Base-by-base conservation (phyloP, 1,140 invertebrate species). In the Drosophila pruinosa region DNA sequence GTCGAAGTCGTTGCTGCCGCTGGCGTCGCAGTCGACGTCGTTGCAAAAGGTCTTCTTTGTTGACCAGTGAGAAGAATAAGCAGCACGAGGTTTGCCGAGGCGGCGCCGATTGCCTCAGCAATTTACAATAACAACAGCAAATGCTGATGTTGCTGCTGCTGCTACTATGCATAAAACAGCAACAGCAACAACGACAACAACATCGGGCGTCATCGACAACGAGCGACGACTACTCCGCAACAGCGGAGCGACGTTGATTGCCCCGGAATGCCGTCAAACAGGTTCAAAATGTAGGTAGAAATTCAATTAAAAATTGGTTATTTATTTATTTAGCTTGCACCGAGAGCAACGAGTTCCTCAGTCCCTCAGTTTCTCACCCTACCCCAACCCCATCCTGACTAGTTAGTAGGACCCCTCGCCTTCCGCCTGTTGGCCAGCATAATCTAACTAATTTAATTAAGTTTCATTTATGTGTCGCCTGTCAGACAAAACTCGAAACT, bases 281-380 rank as follows among this genome's bases (percentile, higher is more conserved):
- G 86, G 86, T 89, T 89, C 88, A 89, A 89, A 89, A 89, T 89
- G 78, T 89, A 89, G 86, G 86, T 89, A 89, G 86, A 88, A 89
- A 89, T 89, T 90, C 86, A 82, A 89, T 90, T 89, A 89, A 88
- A 90, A 89, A 89, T 90, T 90, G 75, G 88, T 88, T 90, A 90
- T 90, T 89, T 89, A 90, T 90, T 89, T 89, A 81, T 88, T 88
- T 86, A 86, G 80, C 81, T 88, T 86, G 81, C 82, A 85, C 74
- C 75, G 72, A 85, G 79, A 78, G 31, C 41, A 61, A 79, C 72
- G 65, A 70, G 54, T 28, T 53, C 12, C 28, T 12, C 62, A 71
- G 59, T 57, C 26, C 47, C 48, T 34, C 36, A 39, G 22, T 38
- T 34, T 48, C 67, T 36, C 26, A 22, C 26, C 36, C 39, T 38